phyloP scores from a whole-genome alignment of 2,888 invertebrate genomes.

The Apamea monoglypha region DNA sequence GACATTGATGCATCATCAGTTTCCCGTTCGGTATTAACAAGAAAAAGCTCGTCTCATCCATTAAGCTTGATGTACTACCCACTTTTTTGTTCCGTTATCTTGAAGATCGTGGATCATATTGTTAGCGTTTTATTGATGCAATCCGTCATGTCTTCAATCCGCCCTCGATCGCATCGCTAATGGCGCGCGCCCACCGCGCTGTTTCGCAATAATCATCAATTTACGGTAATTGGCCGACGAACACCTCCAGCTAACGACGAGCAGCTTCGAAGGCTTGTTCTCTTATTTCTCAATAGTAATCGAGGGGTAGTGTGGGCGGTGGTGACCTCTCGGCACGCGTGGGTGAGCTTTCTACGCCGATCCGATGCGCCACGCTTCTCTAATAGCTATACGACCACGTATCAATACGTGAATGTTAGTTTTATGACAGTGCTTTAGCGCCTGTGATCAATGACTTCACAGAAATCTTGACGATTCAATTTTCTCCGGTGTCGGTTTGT shows the following conservation, averaged over 20 bases:
- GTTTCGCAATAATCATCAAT: constrained; percentile 84
- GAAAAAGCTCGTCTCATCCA: constrained; percentile 61
- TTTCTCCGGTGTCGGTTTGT: constrained; percentile 34
- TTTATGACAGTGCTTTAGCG: constrained; percentile 58
- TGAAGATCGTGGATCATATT: constrained; percentile 57
- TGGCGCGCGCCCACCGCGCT: constrained; percentile 71
- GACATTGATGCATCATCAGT: constrained; percentile 63
- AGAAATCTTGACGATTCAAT: constrained; percentile 46
- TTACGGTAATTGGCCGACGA: constrained; percentile 79
- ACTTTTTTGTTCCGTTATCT: constrained; percentile 60
- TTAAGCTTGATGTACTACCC: constrained; percentile 60
- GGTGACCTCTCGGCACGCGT: constrained; percentile 87
- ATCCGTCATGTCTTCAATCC: constrained; percentile 72
- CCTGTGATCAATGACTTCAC: constrained; percentile 53
- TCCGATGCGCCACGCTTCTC: constrained; percentile 75
- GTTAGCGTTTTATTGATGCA: constrained; percentile 67
- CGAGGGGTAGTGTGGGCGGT: constrained; percentile 80
- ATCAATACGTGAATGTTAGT: constrained; percentile 62
- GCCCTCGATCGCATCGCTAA: constrained; percentile 72
- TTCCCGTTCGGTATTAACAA: constrained; percentile 51
- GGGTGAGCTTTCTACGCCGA: constrained; percentile 83
- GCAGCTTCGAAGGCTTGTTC: constrained; percentile 63
- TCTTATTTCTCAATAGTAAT: constrained; percentile 79
- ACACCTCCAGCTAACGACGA: constrained; percentile 77
- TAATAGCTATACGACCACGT: constrained; percentile 68